Evolutionary conservation across 2,113 vertebrate species (phyloP).

Genomic region (Eclectus roratus): DNA sequence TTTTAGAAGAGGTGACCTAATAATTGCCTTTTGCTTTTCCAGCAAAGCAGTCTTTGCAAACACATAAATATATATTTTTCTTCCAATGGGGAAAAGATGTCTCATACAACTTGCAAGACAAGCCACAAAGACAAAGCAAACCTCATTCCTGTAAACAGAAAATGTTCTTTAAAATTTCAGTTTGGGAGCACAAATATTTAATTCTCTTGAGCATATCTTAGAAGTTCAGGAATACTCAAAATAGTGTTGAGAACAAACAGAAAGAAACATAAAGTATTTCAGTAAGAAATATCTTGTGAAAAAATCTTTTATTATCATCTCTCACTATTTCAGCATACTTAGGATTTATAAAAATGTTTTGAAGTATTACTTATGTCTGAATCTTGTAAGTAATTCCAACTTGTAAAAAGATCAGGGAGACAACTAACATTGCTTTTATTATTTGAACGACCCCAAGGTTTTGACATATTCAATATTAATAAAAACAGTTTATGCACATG

Average conservation of each 20-base stretch:
- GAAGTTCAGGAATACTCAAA: not conserved
- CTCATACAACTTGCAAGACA: not conserved
- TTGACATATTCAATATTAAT: not conserved
- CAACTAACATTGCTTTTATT: not conserved
- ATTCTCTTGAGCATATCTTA: not conserved
- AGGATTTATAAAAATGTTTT: not conserved
- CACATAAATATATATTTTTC: not conserved
- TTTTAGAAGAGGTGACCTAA: not conserved
- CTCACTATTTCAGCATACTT: not conserved
- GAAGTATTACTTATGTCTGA: not conserved
- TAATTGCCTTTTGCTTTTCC: not conserved
- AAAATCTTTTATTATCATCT: not conserved
- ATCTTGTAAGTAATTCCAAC: not conserved
- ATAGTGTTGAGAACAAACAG: not conserved
- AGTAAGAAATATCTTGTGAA: not conserved
- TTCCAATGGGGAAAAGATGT: not conserved
- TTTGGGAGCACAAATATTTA: slow-evolving; percentile 21
- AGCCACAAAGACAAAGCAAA: not conserved
- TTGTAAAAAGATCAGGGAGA: not conserved
- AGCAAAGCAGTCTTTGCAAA: not conserved
- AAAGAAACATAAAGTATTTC: not conserved
- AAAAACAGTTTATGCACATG: not conserved
- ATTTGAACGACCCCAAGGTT: not conserved
- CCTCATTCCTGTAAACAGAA: not conserved
- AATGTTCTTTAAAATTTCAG: not conserved